Conservation (phyloP, 2,888 invertebrate species). For the Phorcus lineatus region DNA sequence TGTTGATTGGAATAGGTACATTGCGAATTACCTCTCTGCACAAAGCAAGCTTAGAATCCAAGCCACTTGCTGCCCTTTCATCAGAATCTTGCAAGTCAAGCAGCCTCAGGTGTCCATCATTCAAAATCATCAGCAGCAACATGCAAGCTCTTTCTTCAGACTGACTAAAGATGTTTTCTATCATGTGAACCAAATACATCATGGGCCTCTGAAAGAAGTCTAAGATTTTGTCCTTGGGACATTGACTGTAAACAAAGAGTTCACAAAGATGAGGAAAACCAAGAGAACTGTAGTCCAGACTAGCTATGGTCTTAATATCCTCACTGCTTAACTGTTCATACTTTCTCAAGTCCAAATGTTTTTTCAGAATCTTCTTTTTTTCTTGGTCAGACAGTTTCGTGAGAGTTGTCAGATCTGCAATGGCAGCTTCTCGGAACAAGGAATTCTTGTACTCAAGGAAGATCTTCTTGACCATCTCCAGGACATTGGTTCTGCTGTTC, state of each 20-base stretch:
- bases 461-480: neutral
- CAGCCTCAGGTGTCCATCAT: neutral
- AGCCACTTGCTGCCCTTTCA: neutral
- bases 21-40: neutral
- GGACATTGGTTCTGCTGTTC: neutral
- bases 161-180: neutral
- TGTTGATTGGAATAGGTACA: neutral
- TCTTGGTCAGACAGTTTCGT: neutral
- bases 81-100: neutral
- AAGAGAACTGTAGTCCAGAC: neutral
- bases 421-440: neutral
- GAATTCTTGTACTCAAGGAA: neutral
- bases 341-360: neutral
- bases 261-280: neutral
- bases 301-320: neutral
- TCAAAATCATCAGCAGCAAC: neutral
- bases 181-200: conserved; percentile 2
- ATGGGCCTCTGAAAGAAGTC: neutral
- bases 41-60: neutral
- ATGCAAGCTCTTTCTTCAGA: neutral
- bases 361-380: neutral
- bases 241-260: neutral
- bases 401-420: neutral
- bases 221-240: neutral
- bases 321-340: neutral